Evolutionary conservation across 1,140 invertebrate species (phyloP), one percentile per base, ranked within the genome.

Genomic region (Halotydeus destructor): DNA sequence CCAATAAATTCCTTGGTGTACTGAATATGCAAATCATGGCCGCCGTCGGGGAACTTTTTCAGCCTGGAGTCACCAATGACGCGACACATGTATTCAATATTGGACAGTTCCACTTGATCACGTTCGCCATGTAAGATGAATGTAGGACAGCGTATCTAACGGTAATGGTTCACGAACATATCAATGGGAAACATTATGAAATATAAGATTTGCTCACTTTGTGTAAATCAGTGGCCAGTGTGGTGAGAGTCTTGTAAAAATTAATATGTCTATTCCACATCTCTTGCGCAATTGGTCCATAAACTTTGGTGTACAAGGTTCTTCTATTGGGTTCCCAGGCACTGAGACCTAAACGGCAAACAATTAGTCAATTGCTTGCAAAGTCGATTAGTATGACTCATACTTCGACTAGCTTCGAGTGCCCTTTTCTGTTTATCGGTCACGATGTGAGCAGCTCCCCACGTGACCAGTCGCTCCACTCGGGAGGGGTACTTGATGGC

Each of bases 1-100:
- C 66, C 65, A 55, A 85, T 85, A 53, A 86, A 85, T 53, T 83
- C 74, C 33, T 77, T 68, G 1, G 73, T 63, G 57, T 77, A 82
- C 44, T 65, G 65, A 32, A 85, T 55, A 54, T 86, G 81, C 19
- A 84, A 66, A 57, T 85, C 82, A 52, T 86, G 82, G 52, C 78
- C 79, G 11, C 78, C 81, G 12, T 83, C 71, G n/a, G 75, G 71
- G 52, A 78, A 76, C 22, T 73, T 62, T 43, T 69, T 54, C 32
- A 76, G 78, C 76, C 61, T 69, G 8, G 72, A 68, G 46, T 67
- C 60, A 46, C 57, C 58, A 40, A 83, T 77, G 50, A 76, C 59
- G 19, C 70, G 60, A 30, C 69, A 60, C 14, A 84, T 56, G 57
- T 75, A 74, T 63, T 88, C 82, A 42, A 74, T 67, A 19, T 57